Evolutionary conservation across 1,140 invertebrate genomes (phyloP), one percentile per base, ranked within the genome.

Genomic region (Branchinecta lynchi): DNA sequence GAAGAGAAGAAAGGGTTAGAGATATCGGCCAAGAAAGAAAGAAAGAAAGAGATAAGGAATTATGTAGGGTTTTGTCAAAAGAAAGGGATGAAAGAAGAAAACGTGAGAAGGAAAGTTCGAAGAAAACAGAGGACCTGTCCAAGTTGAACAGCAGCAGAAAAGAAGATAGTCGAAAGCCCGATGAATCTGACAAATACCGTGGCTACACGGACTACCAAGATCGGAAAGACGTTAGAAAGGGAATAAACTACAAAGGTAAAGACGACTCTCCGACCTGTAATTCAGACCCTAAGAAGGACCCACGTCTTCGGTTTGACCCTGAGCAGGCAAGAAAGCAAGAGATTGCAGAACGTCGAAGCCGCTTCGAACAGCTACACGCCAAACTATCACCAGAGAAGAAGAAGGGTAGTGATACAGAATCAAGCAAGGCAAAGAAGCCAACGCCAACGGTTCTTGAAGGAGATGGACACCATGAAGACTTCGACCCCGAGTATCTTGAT

Each of bases 381-480:
- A 60, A 15, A 20, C 51, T 6, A 60, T 6, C 51, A 15, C 12
- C 12, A 60, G 12, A 60, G 12, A 12, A 60, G 17, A 12, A 15
- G 51, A 12, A 60, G 12, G 51, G 6, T 60, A 3, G 17, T 12
- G 12, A 60, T 15, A 60, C 51, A 20, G 17, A 60, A 60, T 3
- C 12, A 60, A 15, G 12, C 17, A 15, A 15, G 12, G 12, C 1
- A 12, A 20, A 60, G 1, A 15, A 12, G 12, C 12, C 51, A 60
- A 60, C 2, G 51, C 12, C 51, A 20, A 3, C 6, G 12, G 51
- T 60, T 15, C 51, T 60, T 60, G 51, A 60, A 60, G 51, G 51
- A 15, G 51, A 60, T 60, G 51, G 51, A 20, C 51, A 60, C 17
- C 17, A 60, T 60, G 51, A 60, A 60, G 51, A 60, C 51, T 60